Evolutionary conservation across 2,113 vertebrate species (phyloP).

Genomic region (Suricata suricatta): DNA sequence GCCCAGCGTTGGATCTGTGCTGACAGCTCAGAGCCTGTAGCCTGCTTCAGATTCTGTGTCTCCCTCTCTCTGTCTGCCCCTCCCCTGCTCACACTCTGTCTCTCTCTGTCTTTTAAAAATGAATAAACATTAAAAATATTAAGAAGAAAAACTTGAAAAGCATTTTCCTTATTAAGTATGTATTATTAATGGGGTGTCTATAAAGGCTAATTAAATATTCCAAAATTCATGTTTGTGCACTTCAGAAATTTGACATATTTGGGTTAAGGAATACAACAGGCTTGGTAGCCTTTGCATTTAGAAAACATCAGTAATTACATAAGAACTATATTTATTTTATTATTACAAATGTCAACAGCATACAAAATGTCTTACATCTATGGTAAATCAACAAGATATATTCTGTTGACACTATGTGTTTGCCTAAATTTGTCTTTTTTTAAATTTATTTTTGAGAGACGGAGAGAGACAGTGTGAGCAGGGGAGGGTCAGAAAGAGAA

Average conservation of each 20-base stretch:
- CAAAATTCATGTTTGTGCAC: background rate
- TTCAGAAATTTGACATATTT: background rate
- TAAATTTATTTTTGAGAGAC: too few relatives aligned
- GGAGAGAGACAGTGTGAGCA: too few relatives aligned
- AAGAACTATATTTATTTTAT: background rate
- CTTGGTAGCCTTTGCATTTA: background rate
- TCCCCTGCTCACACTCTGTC: too few relatives aligned
- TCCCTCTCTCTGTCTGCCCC: too few relatives aligned
- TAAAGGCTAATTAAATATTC: background rate
- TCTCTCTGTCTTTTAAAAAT: too few relatives aligned
- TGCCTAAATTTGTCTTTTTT: background rate
- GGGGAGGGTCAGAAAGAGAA: too few relatives aligned
- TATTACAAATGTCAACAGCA: background rate
- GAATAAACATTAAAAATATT: background rate
- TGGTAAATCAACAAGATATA: background rate
- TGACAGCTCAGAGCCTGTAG: too few relatives aligned
- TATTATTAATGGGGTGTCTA: background rate
- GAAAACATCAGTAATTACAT: background rate
- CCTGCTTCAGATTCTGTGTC: too few relatives aligned
- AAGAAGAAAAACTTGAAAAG: slow-evolving; percentile 13
- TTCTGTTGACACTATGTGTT: background rate
- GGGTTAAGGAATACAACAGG: background rate
- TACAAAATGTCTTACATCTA: background rate
- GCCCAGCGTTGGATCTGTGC: too few relatives aligned
- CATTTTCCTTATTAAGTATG: background rate